phyloP scores from a whole-genome alignment of 2,113 vertebrate species.

The Aix galericulata region DNA sequence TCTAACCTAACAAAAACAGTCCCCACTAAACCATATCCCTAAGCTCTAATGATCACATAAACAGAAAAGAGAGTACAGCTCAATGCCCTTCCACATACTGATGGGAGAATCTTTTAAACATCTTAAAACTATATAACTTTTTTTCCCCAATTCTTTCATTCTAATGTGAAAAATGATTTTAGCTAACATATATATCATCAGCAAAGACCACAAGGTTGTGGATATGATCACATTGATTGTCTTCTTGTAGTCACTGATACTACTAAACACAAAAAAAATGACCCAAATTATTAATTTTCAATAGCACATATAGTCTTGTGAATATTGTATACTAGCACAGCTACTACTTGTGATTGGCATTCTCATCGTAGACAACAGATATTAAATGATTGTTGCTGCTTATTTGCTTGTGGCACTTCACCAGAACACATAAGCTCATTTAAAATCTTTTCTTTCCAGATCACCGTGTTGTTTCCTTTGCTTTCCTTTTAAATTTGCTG shows the following conservation, averaged over 20 bases:
- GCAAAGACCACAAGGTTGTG: not conserved
- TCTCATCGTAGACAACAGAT: not conserved
- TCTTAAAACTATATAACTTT: slow-evolving; percentile 31
- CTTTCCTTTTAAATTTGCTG: slow-evolving; percentile 25
- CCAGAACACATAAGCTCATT: not conserved
- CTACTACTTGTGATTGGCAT: slow-evolving; percentile 1
- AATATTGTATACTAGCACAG: not conserved
- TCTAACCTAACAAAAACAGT: too few relatives aligned
- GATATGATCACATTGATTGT: not conserved
- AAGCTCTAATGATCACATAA: too few relatives aligned
- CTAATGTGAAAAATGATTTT: not conserved
- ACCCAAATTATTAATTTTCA: slow-evolving; percentile 25
- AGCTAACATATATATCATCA: slow-evolving; percentile 15
- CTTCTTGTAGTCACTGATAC: not conserved
- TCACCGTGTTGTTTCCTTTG: not conserved
- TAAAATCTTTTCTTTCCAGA: slow-evolving; percentile 24
- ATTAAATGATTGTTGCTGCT: slow-evolving; percentile 40
- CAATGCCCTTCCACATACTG: not conserved
- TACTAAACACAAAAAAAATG: slow-evolving; percentile 23
- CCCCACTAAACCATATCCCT: too few relatives aligned
- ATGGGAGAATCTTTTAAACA: not conserved
- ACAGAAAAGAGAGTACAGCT: not conserved
- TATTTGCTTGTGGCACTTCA: slow-evolving; percentile 18
- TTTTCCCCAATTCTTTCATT: not conserved
- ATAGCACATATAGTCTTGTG: not conserved